Evolutionary conservation across 2,113 vertebrate genomes (phyloP).

Genomic region (Melanerpes aurifrons): DNA sequence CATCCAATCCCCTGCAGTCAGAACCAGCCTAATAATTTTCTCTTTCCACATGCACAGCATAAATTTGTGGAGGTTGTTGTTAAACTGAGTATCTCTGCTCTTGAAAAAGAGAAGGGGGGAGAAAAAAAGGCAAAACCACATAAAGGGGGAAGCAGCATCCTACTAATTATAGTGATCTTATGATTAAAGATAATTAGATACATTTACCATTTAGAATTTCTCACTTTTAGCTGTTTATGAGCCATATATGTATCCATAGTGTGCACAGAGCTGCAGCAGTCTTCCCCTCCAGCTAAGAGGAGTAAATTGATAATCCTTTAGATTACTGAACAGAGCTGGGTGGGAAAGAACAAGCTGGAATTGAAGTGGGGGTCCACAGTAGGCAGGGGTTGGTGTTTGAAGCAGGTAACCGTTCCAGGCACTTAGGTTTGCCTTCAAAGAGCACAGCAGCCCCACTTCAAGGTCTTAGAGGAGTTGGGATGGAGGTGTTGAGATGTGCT

Average conservation of each 20-base stretch:
- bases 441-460: not conserved
- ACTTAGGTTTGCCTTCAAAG: too few relatives aligned
- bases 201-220: not conserved
- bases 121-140: too few relatives aligned
- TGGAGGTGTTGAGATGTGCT: not conserved
- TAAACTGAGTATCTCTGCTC: not conserved
- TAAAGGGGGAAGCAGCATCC: not conserved
- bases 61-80: not conserved
- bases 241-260: not conserved
- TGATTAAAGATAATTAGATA: constrained; percentile 55
- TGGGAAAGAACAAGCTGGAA: not conserved
- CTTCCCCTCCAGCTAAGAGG: not conserved
- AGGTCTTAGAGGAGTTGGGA: not conserved
- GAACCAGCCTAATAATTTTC: not conserved
- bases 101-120: constrained; percentile 2
- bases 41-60: not conserved
- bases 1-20: not conserved
- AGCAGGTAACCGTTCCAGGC: not conserved
- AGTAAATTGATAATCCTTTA: not conserved
- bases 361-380: not conserved
- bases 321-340: not conserved
- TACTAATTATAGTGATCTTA: constrained; percentile 40
- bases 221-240: constrained; percentile 42
- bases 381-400: not conserved
- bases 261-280: not conserved